phyloP scores from a whole-genome alignment of 2,113 vertebrate genomes.

The Cyprinodon tularosa region DNA sequence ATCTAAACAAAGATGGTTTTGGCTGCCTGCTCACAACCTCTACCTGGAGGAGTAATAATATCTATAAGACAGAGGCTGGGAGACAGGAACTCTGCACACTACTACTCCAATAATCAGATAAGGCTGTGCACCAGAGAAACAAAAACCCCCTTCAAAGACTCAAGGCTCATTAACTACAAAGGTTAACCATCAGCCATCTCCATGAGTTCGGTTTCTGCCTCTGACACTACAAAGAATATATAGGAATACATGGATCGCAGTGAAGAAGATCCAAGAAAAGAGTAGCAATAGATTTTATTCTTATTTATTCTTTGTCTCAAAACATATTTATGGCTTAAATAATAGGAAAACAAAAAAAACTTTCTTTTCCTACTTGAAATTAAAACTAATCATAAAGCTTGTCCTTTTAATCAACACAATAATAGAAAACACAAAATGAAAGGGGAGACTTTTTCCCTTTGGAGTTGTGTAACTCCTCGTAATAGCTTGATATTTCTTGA shows the following conservation, averaged over 20 bases:
- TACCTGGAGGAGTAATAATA: conserved; percentile 71
- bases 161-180: conserved; percentile 71
- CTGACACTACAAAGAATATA: conserved; percentile 31
- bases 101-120: conserved; percentile 75
- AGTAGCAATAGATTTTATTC: not conserved
- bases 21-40: conserved; percentile 58
- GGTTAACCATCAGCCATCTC: conserved; percentile 57
- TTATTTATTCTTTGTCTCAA: not conserved
- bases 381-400: not conserved
- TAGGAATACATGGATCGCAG: conserved; percentile 38
- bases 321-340: not conserved
- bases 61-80: conserved; percentile 57
- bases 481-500: conserved; percentile 69
- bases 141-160: conserved; percentile 66
- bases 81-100: conserved; percentile 55
- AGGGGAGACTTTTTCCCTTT: conserved; percentile 30
- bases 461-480: conserved; percentile 51
- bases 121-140: conserved; percentile 70
- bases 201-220: conserved; percentile 24
- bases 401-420: conserved; percentile 2
- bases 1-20: conserved; percentile 67
- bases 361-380: not conserved
- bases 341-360: not conserved
- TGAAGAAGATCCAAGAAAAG: conserved; percentile 23
- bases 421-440: conserved; percentile 19